These are phyloP conservation scores for Ptychadena robeensis DNA, from an alignment of 2,797 vertebrate species.

Conservation along the genomic window DNA sequence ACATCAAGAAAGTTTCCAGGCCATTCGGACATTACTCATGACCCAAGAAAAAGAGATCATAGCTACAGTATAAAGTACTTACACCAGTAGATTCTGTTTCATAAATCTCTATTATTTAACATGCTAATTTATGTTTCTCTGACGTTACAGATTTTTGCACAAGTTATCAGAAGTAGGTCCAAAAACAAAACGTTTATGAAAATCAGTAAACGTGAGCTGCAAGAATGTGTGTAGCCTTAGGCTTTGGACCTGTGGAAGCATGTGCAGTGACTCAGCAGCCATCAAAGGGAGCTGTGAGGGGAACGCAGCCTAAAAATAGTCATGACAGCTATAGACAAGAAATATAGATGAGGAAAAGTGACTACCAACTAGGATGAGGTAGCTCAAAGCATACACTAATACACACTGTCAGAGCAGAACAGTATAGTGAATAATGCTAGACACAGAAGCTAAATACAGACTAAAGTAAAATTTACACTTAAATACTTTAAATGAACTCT, in stretches of 20 bases:
- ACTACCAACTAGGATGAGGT: neutral
- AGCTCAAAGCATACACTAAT: neutral
- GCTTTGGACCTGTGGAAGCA: constrained; percentile 3
- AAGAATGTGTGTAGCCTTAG: constrained; percentile 8
- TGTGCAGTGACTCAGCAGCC: constrained; percentile 26
- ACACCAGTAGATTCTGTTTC: neutral
- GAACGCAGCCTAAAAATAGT: neutral
- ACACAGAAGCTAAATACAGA: no score
- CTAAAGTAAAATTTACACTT: no score
- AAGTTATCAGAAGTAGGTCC: neutral
- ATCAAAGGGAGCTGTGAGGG: neutral
- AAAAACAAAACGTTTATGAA: neutral
- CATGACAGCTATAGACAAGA: neutral
- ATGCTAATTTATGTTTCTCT: neutral
- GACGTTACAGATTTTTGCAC: no score
- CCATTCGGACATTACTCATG: no score
- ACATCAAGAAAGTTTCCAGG: no score
- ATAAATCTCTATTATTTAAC: neutral
- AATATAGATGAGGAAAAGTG: no score
- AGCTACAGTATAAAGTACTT: no score
- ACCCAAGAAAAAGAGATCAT: no score
- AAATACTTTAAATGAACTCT: no score
- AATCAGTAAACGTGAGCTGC: neutral
- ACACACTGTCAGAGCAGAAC: neutral
- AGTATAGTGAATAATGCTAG: neutral